phyloP scores from a whole-genome alignment of 2,113 vertebrate genomes.

The Peromyscus californicus region DNA sequence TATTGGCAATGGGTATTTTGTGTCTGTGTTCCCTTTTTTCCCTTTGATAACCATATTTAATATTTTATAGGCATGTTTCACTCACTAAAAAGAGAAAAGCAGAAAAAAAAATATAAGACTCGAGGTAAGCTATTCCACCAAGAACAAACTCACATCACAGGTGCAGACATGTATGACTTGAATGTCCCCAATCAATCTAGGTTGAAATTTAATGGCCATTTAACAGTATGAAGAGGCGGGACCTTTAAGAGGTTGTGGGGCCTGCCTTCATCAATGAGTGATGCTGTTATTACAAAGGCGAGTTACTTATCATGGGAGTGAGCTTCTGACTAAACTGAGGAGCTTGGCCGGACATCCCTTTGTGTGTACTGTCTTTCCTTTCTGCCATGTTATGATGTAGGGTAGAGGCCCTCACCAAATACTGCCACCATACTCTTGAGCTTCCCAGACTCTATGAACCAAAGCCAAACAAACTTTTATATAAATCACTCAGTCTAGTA shows the following conservation, averaged over 20 bases:
- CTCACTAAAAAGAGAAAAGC: not conserved
- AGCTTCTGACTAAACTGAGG: not conserved
- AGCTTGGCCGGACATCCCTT: not conserved
- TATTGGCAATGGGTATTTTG: not conserved
- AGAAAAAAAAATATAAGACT: not conserved
- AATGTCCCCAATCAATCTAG: not conserved
- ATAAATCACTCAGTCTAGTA: not conserved
- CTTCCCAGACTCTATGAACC: not conserved
- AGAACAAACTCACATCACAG: slow-evolving; percentile 19
- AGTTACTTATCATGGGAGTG: not conserved
- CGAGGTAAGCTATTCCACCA: not conserved
- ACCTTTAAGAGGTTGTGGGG: too few species aligned
- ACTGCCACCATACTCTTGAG: not conserved
- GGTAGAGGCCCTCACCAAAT: not conserved
- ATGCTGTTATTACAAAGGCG: not conserved
- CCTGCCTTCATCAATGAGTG: too few species aligned
- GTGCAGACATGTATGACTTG: not conserved
- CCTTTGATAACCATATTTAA: not conserved
- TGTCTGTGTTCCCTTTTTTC: not conserved
- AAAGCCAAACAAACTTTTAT: not conserved
- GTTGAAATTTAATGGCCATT: not conserved
- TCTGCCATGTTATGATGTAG: not conserved
- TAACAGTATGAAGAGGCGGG: not conserved
- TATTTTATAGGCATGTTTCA: not conserved
- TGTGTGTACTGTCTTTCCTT: not conserved